Conservation (phyloP, 2,888 invertebrate genomes). For the Cerceris ruficornis region DNA sequence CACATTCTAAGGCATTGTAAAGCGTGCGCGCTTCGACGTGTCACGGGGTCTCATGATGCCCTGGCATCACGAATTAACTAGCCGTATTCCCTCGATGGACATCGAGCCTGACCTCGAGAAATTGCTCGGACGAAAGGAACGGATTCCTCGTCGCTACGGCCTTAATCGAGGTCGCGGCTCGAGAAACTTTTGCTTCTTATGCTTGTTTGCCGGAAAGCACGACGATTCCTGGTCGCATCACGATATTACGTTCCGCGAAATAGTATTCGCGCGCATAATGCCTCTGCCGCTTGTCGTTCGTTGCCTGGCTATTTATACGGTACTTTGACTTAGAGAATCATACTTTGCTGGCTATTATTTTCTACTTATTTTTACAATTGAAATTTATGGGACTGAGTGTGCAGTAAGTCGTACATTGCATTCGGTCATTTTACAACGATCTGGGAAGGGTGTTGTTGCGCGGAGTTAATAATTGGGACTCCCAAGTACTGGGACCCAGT, state of each 20-base stretch:
- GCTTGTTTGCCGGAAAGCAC: conserved; percentile 11
- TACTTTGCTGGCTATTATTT: too few relatives aligned
- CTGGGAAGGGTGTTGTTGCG: too few relatives aligned
- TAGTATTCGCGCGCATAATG: conserved; percentile 5
- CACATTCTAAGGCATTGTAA: conserved; percentile 70
- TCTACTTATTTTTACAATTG: too few relatives aligned
- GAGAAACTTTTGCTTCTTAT: conserved; percentile 19
- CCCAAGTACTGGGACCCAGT: too few relatives aligned
- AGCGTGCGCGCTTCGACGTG: conserved; percentile 47
- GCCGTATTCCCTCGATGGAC: conserved; percentile 55
- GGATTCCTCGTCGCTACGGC: conserved; percentile 16
- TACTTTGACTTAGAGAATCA: too few relatives aligned
- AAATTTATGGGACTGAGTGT: too few relatives aligned
- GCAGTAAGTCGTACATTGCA: too few relatives aligned
- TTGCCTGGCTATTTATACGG: neutral
- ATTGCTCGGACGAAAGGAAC: conserved; percentile 53
- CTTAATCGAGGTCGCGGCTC: conserved; percentile 57
- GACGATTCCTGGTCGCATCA: conserved; percentile 20
- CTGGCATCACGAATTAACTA: conserved; percentile 59
- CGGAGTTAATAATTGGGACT: too few relatives aligned
- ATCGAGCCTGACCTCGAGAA: conserved; percentile 50
- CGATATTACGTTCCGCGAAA: conserved; percentile 6
- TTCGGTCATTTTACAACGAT: too few relatives aligned
- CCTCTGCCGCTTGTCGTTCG: neutral
- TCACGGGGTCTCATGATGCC: conserved; percentile 55